A percentile compares a stretch with the other conserved stretches of the same genome.
Conservation (phyloP, 2,888 invertebrate genomes). For the Eulithis prunata region DNA sequence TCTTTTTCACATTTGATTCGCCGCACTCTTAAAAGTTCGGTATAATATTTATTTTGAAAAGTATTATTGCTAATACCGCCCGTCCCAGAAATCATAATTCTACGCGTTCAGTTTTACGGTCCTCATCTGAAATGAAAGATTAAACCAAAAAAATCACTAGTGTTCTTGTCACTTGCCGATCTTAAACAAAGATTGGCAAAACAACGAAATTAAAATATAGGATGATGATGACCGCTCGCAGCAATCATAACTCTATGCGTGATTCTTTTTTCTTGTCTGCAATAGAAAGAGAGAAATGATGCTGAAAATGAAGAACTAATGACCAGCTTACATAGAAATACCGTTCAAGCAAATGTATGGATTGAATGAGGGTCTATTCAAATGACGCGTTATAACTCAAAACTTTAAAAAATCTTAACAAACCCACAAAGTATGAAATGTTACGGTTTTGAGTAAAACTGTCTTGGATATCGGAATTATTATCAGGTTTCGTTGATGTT, state of each 20-base stretch:
- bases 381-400: too few relatives aligned
- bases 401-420: too few relatives aligned
- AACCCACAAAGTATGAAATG: too few relatives aligned
- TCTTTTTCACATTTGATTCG: constrained; percentile 21
- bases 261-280: constrained; percentile 59
- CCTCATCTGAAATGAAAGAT: constrained; percentile 31
- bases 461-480: too few relatives aligned
- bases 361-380: too few relatives aligned
- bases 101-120: constrained; percentile 22
- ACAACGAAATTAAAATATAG: constrained; percentile 24
- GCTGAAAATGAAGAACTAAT: constrained; percentile 14
- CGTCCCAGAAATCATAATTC: constrained; percentile 34
- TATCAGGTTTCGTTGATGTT: too few relatives aligned
- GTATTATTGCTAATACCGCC: constrained; percentile 27
- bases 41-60: constrained; percentile 35
- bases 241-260: constrained; percentile 76
- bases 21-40: constrained; percentile 34
- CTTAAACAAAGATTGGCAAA: constrained; percentile 16
- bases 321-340: not conserved
- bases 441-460: too few relatives aligned
- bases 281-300: constrained; percentile 42
- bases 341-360: not conserved
- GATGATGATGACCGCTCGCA: constrained; percentile 28
- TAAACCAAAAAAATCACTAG: constrained; percentile 10
- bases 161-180: constrained; percentile 10